Conservation (phyloP, 2,113 vertebrate genomes). For the Acinonyx jubatus region DNA sequence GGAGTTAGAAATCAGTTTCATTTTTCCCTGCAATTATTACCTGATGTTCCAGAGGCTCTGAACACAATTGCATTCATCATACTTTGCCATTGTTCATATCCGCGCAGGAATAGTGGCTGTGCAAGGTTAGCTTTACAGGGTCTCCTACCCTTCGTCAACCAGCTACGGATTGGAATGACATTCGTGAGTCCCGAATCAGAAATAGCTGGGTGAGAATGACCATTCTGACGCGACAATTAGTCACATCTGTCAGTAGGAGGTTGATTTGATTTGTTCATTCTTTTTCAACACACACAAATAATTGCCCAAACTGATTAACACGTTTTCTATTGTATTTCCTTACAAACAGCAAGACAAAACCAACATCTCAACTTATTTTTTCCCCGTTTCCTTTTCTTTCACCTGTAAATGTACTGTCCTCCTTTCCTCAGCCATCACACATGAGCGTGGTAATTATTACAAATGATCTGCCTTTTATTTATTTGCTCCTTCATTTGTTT, state of each 20-base stretch:
- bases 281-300: constrained; percentile 37
- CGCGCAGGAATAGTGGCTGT: not conserved
- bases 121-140: not conserved
- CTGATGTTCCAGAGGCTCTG: not conserved
- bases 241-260: constrained; percentile 50
- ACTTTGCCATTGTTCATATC: not conserved
- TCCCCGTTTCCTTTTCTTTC: constrained; percentile 86
- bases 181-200: constrained; percentile 29
- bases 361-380: constrained; percentile 85
- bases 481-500: constrained; percentile 88
- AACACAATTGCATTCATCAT: not conserved
- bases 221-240: constrained; percentile 10
- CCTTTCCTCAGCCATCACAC: constrained; percentile 95
- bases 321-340: constrained; percentile 85
- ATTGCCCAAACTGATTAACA: constrained; percentile 72
- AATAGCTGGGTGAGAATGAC: not conserved
- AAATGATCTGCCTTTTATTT: constrained; percentile 82
- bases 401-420: constrained; percentile 88
- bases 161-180: not conserved
- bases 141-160: not conserved
- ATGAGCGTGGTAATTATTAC: constrained; percentile 98
- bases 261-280: not conserved
- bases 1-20: not conserved
- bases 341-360: constrained; percentile 68
- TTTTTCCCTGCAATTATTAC: constrained; percentile 27